Base-by-base conservation (phyloP, 2,113 vertebrate species). In the Pan paniscus region DNA sequence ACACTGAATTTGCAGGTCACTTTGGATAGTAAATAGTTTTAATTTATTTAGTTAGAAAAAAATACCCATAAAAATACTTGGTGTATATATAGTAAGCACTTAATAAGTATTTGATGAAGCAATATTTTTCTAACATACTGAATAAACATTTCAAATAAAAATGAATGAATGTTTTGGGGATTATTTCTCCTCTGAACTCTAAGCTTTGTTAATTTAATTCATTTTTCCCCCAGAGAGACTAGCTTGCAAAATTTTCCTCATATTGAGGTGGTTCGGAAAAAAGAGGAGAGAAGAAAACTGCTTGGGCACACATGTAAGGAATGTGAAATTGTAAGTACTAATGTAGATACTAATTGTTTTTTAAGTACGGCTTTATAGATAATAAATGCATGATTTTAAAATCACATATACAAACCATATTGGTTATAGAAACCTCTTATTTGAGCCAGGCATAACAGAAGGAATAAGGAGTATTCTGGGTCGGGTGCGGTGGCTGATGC, bases 241-340 rank as follows among this genome's bases (percentile, higher is more conserved):
- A 97, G 98, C 11, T 87, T 98, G 6, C 89, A 98, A 97, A 98
- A 98, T 98, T 99, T 99, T 98, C 99, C 99, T 98, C 99, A 99
- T 50, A 98, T 99, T 98, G 99, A 99, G 70, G 99, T 99, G n/a
- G 95, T 99, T 97, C 99, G 99, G 57, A 99, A 99, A 97, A 99
- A 99, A 97, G 99, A 99, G n/a, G 99, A 99, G 95, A 99, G 99
- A 97, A 99, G 99, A 93, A 99, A 99, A 97, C 98, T 99, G 96
- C 99, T 98, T 94, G 99, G 99, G 68, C 99, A 99, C 27, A 99
- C 99, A 25, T 99, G 99, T 98, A 99, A 99, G 96, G 99, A 99
- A 97, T 99, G 99, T 98, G 99, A 99, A 97, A 97, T 99, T 73
- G 99, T 99, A 98, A 99, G 99, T 99, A 98, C 23, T 73, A 35